Percentiles rank a stretch among this genome's conserved stretches.
Evolutionary conservation across 2,113 vertebrate species (phyloP).

Genomic region (Oryzias melastigma): DNA sequence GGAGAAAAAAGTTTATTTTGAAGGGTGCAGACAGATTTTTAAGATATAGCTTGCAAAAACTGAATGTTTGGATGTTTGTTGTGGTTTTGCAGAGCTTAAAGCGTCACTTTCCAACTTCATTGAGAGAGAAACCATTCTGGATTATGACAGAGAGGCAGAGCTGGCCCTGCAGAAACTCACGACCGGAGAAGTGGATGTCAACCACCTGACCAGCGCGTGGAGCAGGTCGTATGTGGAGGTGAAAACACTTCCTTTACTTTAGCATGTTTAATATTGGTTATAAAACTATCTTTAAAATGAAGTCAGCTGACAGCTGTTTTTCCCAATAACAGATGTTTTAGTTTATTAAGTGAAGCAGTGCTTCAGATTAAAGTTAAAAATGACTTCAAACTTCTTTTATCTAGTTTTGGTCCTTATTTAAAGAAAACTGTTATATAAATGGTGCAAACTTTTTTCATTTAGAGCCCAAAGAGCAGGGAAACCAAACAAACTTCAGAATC

Average conservation of each 20-base stretch:
- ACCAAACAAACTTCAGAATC: too few relatives aligned
- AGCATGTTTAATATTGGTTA: background rate
- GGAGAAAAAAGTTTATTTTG: too few relatives aligned
- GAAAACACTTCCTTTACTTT: conserved; percentile 18
- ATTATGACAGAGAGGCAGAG: conserved; percentile 87
- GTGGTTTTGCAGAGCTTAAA: conserved; percentile 81
- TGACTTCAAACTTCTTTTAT: too few relatives aligned
- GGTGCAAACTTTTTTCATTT: too few relatives aligned
- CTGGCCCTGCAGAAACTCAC: conserved; percentile 84
- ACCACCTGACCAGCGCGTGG: conserved; percentile 85
- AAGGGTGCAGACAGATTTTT: background rate
- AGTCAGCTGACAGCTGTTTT: background rate
- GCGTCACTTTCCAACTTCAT: conserved; percentile 82
- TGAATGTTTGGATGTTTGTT: background rate
- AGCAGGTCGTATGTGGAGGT: conserved; percentile 90
- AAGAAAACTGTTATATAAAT: too few relatives aligned
- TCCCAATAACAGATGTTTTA: background rate
- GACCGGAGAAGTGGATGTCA: conserved; percentile 81
- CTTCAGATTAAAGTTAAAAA: too few relatives aligned
- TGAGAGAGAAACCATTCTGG: conserved; percentile 83
- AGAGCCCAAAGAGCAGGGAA: too few relatives aligned
- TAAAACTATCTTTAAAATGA: background rate
- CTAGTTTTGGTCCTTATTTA: too few relatives aligned
- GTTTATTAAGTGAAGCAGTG: too few relatives aligned
- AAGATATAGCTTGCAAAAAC: background rate